Evolutionary conservation across 2,888 invertebrate genomes (phyloP), one percentile per base, ranked within the genome.

Genomic region (Cenopis cana): DNA sequence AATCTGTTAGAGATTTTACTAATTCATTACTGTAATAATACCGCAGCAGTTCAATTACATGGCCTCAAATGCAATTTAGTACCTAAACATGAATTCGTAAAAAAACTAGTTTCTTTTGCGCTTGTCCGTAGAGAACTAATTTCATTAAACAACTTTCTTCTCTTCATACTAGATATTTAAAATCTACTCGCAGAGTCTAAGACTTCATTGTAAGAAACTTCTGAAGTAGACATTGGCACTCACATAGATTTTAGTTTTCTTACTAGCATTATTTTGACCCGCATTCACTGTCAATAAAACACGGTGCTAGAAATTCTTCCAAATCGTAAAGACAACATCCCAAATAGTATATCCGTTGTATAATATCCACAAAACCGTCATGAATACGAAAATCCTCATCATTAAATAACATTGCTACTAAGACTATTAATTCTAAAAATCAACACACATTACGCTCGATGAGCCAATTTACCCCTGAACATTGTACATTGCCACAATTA

Each of bases 401-500:
- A 33, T 33, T 8, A 33, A 33, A 33, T 24, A 33, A 8, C 33
- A 33, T 33, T 33, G 33, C 55, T 9, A 55, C 1, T 55, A 55
- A 8, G 12, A 17, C 36, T 3, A 24, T 24, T 24, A n/a, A 50
- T 50, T 62, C 33, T 50, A 33, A 62, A 62, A 24, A 50, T 49
- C 33, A 62, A 62, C 49, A 61, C 24, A 49, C 50, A 50, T 17
- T 24, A 24, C 24, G 24, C 24, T 24, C 24, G 24, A 24, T 24
- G 24, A 49, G 36, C 38, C 52, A 52, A 49, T 57, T 36, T 17
- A 24, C 24, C 24, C 24, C 1, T 24, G 46, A 55, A 61, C 55
- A 64, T 65, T 41, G 57, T 29, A 57, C 56, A 57, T 18, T 59
- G 57, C 50, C 64, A 64, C 57, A 59, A 65, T 60, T 50, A 65